Conservation (phyloP, 2,888 invertebrate species). For the Siphonodentalium dalli region DNA sequence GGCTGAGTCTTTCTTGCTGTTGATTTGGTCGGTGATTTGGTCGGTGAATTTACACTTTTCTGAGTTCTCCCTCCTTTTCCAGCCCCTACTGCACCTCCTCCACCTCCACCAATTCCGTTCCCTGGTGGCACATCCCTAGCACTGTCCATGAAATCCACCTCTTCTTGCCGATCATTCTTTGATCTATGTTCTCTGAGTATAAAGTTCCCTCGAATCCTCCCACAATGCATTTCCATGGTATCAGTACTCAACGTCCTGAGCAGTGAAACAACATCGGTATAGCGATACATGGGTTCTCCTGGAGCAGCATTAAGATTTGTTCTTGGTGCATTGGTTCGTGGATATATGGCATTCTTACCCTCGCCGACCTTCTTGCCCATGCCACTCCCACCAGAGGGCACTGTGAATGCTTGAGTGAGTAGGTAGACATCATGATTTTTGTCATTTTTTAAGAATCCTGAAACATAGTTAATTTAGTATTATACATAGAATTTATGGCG, state of each 20-base stretch:
- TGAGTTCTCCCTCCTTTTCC: no score
- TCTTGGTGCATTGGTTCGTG: slow-evolving; percentile 52
- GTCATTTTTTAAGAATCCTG: slow-evolving; percentile 60
- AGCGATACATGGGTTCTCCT: slow-evolving; percentile 54
- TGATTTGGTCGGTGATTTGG: no score
- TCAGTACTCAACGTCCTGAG: slow-evolving; percentile 48
- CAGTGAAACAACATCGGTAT: slow-evolving; percentile 48
- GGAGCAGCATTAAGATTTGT: slow-evolving; percentile 46
- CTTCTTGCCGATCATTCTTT: neutral
- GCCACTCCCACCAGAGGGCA: slow-evolving; percentile 35
- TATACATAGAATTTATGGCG: no score
- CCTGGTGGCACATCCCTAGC: no score
- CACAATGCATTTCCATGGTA: slow-evolving; percentile 59
- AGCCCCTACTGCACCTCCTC: no score
- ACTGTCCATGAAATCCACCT: neutral
- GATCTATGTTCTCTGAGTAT: slow-evolving; percentile 43
- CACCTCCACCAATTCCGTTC: no score
- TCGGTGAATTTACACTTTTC: no score
- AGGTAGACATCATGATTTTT: slow-evolving; percentile 57
- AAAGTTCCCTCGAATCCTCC: slow-evolving; percentile 48
- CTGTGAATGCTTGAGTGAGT: slow-evolving; percentile 50
- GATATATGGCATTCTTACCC: slow-evolving; percentile 59
- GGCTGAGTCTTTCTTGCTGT: no score
- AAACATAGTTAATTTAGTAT: slow-evolving; percentile 12
- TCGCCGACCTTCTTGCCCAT: slow-evolving; percentile 52